Conservation (phyloP, 2,113 vertebrate species). For the Lampris megalopsis region DNA sequence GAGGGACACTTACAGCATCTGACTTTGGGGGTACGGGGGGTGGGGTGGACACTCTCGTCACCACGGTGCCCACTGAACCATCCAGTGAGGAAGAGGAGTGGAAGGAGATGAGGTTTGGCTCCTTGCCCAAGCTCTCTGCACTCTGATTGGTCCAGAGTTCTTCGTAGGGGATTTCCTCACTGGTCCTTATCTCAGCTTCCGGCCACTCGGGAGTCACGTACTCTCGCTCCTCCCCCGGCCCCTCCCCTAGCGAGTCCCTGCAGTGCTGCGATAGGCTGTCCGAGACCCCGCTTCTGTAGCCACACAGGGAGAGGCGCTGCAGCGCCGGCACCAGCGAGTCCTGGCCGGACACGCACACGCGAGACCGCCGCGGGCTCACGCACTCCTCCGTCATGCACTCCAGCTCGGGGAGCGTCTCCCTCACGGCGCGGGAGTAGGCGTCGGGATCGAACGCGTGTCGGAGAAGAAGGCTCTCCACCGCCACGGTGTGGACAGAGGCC, state of each 20-base stretch:
- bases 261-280: conserved; percentile 77
- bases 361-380: conserved; percentile 87
- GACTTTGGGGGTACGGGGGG: conserved; percentile 98
- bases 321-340: conserved; percentile 83
- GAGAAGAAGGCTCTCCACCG: conserved; percentile 88
- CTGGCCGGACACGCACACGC: conserved; percentile 85
- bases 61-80: conserved; percentile 75
- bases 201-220: conserved; percentile 94
- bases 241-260: conserved; percentile 79
- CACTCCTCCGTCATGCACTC: conserved; percentile 87
- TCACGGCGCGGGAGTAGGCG: conserved; percentile 93
- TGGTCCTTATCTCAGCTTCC: conserved; percentile 83
- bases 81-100: conserved; percentile 80
- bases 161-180: conserved; percentile 95
- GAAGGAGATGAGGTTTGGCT: conserved; percentile 89
- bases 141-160: conserved; percentile 93
- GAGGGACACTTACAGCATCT: conserved; percentile 91
- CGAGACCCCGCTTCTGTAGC: conserved; percentile 77
- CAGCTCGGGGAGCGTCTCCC: conserved; percentile 91
- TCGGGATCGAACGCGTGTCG: conserved; percentile 93
- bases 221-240: conserved; percentile 88
- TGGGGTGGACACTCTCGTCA: conserved; percentile 81
- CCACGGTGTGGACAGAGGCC: conserved; percentile 88
- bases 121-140: conserved; percentile 78
- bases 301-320: conserved; percentile 84